These are phyloP conservation scores for Plectrocnemia conspersa DNA, from an alignment of 1,140 invertebrate species.

Conservation along the genomic window DNA sequence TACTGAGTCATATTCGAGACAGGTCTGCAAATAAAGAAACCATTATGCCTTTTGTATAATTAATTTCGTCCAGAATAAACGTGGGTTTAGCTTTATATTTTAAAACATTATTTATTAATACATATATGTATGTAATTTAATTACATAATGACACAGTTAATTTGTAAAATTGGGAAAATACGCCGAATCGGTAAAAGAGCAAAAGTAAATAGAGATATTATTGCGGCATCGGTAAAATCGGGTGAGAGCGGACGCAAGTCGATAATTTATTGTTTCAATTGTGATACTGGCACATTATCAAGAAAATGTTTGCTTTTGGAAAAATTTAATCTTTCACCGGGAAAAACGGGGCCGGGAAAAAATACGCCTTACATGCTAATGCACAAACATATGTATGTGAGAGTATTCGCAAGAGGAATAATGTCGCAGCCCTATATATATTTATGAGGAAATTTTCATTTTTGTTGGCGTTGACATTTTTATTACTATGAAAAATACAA, in stretches of 20 bases:
- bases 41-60: background rate
- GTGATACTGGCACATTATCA: constrained; percentile 20
- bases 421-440: too few species aligned
- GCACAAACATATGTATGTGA: too few species aligned
- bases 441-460: too few species aligned
- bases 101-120: too few species aligned
- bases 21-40: background rate
- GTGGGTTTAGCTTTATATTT: too few species aligned
- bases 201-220: constrained; percentile 17
- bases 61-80: background rate
- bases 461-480: too few species aligned
- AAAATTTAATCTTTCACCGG: constrained; percentile 17
- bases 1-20: constrained; percentile 1
- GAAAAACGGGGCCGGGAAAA: background rate
- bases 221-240: constrained; percentile 4
- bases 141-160: background rate
- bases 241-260: constrained; percentile 12
- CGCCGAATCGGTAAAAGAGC: background rate
- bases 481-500: too few species aligned
- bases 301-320: constrained; percentile 14
- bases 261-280: constrained; percentile 22
- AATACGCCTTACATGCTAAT: too few species aligned
- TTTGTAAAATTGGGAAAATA: constrained; percentile 3
- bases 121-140: too few species aligned
- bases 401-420: too few species aligned